Base-by-base conservation (phyloP, 1,140 invertebrate genomes). In the Fopius arisanus region DNA sequence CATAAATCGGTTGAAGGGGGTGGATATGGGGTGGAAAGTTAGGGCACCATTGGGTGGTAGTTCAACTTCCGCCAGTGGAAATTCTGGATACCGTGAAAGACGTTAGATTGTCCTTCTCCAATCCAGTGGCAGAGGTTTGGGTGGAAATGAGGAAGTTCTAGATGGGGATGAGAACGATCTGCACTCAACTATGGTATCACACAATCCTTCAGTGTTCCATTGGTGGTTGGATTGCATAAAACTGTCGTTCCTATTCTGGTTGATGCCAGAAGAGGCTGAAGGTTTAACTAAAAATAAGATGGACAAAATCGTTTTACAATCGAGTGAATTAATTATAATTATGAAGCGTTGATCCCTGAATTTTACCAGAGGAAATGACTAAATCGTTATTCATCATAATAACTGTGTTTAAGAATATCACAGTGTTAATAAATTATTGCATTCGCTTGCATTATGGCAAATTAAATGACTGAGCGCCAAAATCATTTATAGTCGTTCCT, bases 1-100 rank as follows among this genome's bases (percentile, higher is more conserved):
- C 75, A 67, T 73, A 67, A 73, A 76, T 76, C 75, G 71, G 75
- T 29, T 19, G 3, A 14, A n/a, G n/a, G 14, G 14, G 43, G n/a
- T 12, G 43, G 43, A 19, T 4, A 12, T 4, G 33, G 43, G 43
- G 43, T 6, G 68, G 41, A 43, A 74, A 71, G 72, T 71, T 70
- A 59, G 40, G 70, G 59, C 66, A 33, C 62, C 62, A 12, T 16
- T 16, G n/a, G 16, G 7, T 41, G 54, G 31, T 59, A 33, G 69
- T 28, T 59, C 28, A 70, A 70, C 54, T 70, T 70, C 51, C 54
- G 31, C 12, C 51, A 63, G 23, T 33, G 31, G 31, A 70, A 70
- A 70, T 70, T 21, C 26, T 68, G 14, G 67, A 48, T 68, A 70
- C 14, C 62, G 16, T 62, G n/a, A 69, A 51, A 69, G 67, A 68